Evolutionary conservation across 2,113 vertebrate species (phyloP).

Genomic region (Odontesthes bonariensis): DNA sequence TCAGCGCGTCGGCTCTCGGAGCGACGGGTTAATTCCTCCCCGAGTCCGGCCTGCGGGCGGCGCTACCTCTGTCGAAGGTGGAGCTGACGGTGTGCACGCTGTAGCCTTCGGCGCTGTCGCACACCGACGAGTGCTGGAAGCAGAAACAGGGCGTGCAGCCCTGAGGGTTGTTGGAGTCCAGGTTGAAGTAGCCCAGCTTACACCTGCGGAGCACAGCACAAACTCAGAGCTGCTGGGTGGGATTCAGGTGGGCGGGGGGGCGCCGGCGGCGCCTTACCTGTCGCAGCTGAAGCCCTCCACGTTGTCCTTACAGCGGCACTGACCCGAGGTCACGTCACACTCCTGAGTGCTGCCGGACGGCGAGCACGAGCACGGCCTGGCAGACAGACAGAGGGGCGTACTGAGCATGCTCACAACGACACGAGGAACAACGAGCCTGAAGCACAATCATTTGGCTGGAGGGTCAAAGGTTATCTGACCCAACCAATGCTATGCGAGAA

Average conservation of each 20-base stretch:
- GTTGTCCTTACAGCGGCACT: slow-evolving; percentile 93
- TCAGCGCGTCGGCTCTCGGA: no score
- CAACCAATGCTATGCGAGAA: no score
- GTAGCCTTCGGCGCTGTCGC: slow-evolving; percentile 88
- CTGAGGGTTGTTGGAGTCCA: slow-evolving; percentile 88
- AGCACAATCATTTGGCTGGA: no score
- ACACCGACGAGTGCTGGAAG: slow-evolving; percentile 96
- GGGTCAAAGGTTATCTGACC: no score
- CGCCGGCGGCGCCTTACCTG: slow-evolving; percentile 77
- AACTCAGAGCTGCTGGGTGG: no score
- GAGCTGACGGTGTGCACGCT: slow-evolving; percentile 85
- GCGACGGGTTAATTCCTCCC: no score
- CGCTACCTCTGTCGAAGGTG: slow-evolving; percentile 85
- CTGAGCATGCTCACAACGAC: no score
- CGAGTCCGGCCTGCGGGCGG: neutral
- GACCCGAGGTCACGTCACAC: slow-evolving; percentile 90
- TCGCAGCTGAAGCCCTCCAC: slow-evolving; percentile 97
- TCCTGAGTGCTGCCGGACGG: slow-evolving; percentile 91
- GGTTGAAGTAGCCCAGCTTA: slow-evolving; percentile 95
- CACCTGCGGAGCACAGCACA: slow-evolving; percentile 82
- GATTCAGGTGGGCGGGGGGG: no score
- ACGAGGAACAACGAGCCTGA: no score
- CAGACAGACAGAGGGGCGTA: slow-evolving; percentile 3
- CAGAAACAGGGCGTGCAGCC: slow-evolving; percentile 98
- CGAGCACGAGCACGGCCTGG: slow-evolving; percentile 90